Evolutionary conservation across 2,113 vertebrate species (phyloP).

Genomic region (Raja brachyura): DNA sequence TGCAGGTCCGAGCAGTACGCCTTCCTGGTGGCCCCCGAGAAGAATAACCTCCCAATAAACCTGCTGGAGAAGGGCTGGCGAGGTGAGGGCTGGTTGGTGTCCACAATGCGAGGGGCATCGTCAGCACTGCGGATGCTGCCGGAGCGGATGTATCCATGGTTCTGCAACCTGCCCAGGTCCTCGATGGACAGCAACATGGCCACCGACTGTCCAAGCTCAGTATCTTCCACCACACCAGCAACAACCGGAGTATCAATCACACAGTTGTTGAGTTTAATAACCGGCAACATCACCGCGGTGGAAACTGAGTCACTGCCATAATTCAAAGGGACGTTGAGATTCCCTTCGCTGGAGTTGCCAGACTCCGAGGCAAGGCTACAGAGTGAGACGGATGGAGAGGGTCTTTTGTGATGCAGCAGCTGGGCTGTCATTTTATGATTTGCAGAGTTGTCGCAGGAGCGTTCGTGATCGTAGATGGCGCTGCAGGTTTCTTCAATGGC

Average conservation of each 20-base stretch:
- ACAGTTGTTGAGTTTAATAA: conserved; percentile 56
- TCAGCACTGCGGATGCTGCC: conserved; percentile 1
- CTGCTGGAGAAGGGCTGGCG: rapidly evolving
- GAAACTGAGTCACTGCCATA: conserved; percentile 43
- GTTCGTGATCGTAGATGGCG: not conserved
- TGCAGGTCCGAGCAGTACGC: conserved; percentile 48
- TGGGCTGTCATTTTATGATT: conserved; percentile 51
- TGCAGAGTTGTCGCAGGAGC: conserved; percentile 49
- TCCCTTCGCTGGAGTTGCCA: conserved; percentile 48
- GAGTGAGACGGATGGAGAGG: conserved; percentile 52
- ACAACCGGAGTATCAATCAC: conserved; percentile 48
- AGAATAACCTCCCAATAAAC: not conserved
- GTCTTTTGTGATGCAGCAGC: conserved; percentile 55
- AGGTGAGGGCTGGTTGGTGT: not conserved
- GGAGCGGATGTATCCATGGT: not conserved
- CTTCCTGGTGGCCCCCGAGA: not conserved
- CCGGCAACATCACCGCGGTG: conserved; percentile 44
- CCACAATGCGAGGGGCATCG: not conserved
- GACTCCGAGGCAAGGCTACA: conserved; percentile 56
- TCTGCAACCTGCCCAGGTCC: not conserved
- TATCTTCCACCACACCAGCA: conserved; percentile 42
- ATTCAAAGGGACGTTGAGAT: conserved; percentile 24
- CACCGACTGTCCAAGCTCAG: not conserved
- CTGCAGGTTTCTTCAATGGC: not conserved
- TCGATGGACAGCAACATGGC: not conserved